Evolutionary conservation across 2,888 invertebrate species (phyloP).

Genomic region (Galeruca laticollis): DNA sequence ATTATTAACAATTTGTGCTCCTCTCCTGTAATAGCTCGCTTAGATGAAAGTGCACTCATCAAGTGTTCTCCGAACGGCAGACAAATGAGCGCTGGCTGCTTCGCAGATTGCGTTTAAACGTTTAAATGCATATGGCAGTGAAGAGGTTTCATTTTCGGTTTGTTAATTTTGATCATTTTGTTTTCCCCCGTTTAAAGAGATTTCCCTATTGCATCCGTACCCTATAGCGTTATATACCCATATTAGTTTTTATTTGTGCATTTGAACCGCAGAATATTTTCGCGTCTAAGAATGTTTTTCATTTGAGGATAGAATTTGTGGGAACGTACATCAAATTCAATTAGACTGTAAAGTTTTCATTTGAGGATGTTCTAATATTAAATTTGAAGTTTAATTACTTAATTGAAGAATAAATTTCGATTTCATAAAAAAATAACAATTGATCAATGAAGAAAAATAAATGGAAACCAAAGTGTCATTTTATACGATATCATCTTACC

Average conservation of each 20-base stretch:
- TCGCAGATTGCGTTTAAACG: constrained; percentile 41
- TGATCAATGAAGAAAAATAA: too few species aligned
- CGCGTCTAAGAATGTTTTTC: too few species aligned
- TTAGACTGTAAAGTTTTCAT: too few species aligned
- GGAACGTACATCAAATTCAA: too few species aligned
- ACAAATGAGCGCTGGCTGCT: constrained; percentile 62
- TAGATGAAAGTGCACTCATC: constrained; percentile 59
- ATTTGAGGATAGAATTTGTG: too few species aligned
- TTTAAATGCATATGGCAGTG: constrained; percentile 48
- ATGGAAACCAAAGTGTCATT: too few species aligned
- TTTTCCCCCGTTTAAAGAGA: constrained; percentile 26
- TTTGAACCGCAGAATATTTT: background rate
- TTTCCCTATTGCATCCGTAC: constrained; percentile 4
- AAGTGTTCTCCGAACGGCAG: constrained; percentile 59
- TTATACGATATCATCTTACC: too few species aligned
- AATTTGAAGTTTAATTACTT: too few species aligned
- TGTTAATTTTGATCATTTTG: constrained; percentile 45
- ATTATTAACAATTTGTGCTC: constrained; percentile 63
- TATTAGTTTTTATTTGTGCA: constrained; percentile 1
- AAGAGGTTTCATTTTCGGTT: constrained; percentile 49
- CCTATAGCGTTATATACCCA: background rate
- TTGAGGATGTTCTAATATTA: too few species aligned
- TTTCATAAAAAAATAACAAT: too few species aligned
- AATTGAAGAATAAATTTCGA: too few species aligned
- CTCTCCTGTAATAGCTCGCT: constrained; percentile 61